Evolutionary conservation across 2,888 invertebrate species (phyloP), one percentile per base, ranked within the genome.

Genomic region (Scrobipalpa costella): DNA sequence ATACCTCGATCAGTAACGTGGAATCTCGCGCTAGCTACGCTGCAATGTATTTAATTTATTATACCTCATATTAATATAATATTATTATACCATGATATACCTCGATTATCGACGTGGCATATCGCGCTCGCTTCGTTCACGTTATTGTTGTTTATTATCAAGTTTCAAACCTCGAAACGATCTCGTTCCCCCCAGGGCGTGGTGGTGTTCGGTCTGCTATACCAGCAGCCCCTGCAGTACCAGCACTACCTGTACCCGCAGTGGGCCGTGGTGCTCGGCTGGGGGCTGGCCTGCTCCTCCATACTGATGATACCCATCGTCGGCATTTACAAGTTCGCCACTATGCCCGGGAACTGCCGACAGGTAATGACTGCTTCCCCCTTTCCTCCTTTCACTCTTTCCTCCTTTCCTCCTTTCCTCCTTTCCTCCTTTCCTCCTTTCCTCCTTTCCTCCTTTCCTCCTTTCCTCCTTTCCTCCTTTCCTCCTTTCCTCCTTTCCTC

Each of bases 201-300:
- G 8, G 94, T 94, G 33, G 93, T 94, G 63, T 94, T 94, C 77
- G 94, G 94, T 0, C 84, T 95, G 0, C 79, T 94, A 13, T 93
- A 94, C 79, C 94, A 94, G 70, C 93, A 94, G 73, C 94, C 94
- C 0, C 81, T 95, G 7, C 92, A 93, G 71, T 95, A 95, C 81
- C 94, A 94, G 75, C 92, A 93, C 64, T 95, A 95, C 79, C 88
- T 86, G 19, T 96, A 95, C 78, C 95, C 95, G 0, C 89, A 81
- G 66, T 95, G 95, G 95, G 95, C 95, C 0, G 94, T 94, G 74
- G 91, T 93, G 71, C 89, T 95, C 13, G 95, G 95, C 61, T 95
- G 95, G 94, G 91, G 92, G 0, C 90, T 95, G 57, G 94, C 95
- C n/a, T 92, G 95, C 70, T 94, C 95, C 64, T 95, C 95, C 58